phyloP scores from a whole-genome alignment of 2,797 vertebrate genomes.

The Erpetoichthys calabaricus region DNA sequence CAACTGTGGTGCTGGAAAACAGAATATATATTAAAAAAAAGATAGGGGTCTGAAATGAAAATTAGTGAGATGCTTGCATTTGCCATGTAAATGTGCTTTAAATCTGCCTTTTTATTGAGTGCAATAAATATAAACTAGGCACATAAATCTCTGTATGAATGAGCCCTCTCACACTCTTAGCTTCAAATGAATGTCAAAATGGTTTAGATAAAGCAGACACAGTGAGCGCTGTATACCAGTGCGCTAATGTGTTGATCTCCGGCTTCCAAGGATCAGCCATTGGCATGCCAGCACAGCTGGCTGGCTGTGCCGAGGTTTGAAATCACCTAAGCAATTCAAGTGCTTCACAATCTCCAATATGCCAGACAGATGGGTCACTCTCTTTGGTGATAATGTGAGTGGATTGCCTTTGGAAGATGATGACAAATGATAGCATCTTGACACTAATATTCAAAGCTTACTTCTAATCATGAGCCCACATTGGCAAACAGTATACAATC shows the following conservation, averaged over 20 bases:
- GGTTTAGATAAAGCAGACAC: slow-evolving; percentile 10
- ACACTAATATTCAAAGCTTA: slow-evolving; percentile 11
- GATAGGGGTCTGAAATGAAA: slow-evolving; percentile 33
- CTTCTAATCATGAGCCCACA: too few species aligned
- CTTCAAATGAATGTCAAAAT: slow-evolving; percentile 5
- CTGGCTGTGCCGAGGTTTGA: not conserved
- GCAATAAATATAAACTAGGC: slow-evolving; percentile 66
- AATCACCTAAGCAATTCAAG: slow-evolving; percentile 3
- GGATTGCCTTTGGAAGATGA: not conserved
- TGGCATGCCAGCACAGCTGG: slow-evolving; percentile 3
- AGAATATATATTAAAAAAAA: slow-evolving; percentile 14
- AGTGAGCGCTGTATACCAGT: slow-evolving; percentile 23
- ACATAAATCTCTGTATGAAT: slow-evolving; percentile 14
- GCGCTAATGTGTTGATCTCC: slow-evolving; percentile 56
- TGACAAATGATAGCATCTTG: not conserved
- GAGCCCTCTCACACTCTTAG: slow-evolving; percentile 36
- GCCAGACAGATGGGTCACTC: slow-evolving; percentile 5
- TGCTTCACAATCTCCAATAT: not conserved
- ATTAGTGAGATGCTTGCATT: slow-evolving; percentile 55
- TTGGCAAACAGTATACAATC: too few species aligned
- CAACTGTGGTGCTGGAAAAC: slow-evolving; percentile 23
- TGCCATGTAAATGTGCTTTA: slow-evolving; percentile 66
- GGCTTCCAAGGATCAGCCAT: slow-evolving; percentile 9
- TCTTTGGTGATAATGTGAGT: not conserved
- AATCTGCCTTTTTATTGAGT: slow-evolving; percentile 69